Evolutionary conservation across 2,113 vertebrate genomes (phyloP).

Genomic region (Crotalus tigris): DNA sequence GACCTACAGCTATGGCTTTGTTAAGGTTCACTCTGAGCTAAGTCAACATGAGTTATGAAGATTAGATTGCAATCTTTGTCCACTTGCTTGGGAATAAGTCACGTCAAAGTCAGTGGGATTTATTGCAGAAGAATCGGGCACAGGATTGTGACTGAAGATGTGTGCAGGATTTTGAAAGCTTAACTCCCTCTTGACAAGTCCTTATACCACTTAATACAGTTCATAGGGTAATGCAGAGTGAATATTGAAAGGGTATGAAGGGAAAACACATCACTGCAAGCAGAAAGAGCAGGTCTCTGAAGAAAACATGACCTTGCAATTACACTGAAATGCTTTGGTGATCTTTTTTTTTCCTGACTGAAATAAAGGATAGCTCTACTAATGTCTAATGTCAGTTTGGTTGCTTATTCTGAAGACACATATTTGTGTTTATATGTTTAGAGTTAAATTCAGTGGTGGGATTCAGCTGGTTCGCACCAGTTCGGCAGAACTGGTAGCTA

Average conservation of each 20-base stretch:
- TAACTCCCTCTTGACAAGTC: not conserved
- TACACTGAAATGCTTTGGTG: not conserved
- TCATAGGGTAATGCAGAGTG: not conserved
- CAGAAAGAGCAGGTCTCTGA: not conserved
- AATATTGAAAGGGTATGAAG: not conserved
- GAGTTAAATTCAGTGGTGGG: not conserved
- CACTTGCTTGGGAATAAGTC: not conserved
- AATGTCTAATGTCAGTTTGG: not conserved
- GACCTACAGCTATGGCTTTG: not conserved
- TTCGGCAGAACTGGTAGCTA: no score
- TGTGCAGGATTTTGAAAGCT: not conserved
- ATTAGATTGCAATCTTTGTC: not conserved
- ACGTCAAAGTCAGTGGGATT: not conserved
- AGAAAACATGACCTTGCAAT: not conserved
- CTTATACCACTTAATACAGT: not conserved
- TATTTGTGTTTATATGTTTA: not conserved
- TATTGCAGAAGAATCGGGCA: not conserved
- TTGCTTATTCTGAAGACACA: not conserved
- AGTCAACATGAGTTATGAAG: accelerated
- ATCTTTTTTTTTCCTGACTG: accelerated
- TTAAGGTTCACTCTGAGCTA: not conserved
- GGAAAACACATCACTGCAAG: not conserved
- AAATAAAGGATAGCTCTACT: not conserved
- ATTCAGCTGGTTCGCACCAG: no score
- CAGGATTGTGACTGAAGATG: not conserved